A percentile compares a stretch with the other conserved stretches of the same genome.
phyloP scores from a whole-genome alignment of 2,888 invertebrate species.

The Apotomis capreana region DNA sequence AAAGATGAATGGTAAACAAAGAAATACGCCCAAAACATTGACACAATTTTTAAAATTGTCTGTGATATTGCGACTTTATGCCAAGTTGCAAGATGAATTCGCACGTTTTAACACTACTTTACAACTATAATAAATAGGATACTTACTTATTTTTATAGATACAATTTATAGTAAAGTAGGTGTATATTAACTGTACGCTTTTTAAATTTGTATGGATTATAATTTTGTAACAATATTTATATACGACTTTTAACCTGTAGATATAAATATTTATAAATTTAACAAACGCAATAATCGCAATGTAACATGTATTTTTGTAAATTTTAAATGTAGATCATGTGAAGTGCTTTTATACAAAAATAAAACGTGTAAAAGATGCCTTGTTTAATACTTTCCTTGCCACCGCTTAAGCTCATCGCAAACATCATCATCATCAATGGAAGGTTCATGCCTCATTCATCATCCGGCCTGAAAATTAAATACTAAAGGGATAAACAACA shows the following conservation, averaged over 20 bases:
- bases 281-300: constrained; percentile 32
- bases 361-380: constrained; percentile 5
- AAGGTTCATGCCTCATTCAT: too few relatives aligned
- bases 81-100: constrained; percentile 53
- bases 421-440: too few relatives aligned
- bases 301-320: constrained; percentile 31
- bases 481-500: too few relatives aligned
- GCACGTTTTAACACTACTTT: constrained; percentile 43
- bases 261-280: constrained; percentile 12
- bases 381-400: neutral
- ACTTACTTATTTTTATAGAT: constrained; percentile 57
- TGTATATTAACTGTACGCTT: constrained; percentile 11
- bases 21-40: constrained; percentile 38
- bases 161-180: constrained; percentile 19
- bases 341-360: constrained; percentile 20
- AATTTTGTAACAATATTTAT: constrained; percentile 16
- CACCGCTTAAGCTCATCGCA: neutral
- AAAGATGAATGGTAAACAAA: constrained; percentile 33
- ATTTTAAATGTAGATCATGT: constrained; percentile 18
- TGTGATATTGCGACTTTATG: constrained; percentile 74
- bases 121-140: constrained; percentile 43
- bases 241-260: constrained; percentile 15
- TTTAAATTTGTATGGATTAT: constrained; percentile 4
- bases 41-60: constrained; percentile 57
- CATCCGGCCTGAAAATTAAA: too few relatives aligned